A percentile compares a stretch with the other conserved stretches of the same genome.
Evolutionary conservation across 2,888 invertebrate genomes (phyloP).

Genomic region (Melanostoma scalare): DNA sequence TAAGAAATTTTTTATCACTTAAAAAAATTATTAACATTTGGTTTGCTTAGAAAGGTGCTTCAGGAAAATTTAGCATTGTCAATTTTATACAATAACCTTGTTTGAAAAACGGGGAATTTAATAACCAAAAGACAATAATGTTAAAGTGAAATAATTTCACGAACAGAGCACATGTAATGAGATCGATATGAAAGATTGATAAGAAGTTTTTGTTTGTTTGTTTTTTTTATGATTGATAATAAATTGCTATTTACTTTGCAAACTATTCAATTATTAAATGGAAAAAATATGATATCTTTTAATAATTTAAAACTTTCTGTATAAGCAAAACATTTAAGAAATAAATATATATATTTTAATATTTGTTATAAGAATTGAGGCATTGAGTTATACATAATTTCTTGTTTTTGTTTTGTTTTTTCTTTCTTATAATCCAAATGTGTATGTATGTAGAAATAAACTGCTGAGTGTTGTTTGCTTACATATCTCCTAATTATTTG

Average conservation of each 20-base stretch:
- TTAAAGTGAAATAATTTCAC: slow-evolving; percentile 63
- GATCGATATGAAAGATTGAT: slow-evolving; percentile 81
- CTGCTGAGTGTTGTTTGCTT: slow-evolving; percentile 40
- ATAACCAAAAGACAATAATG: slow-evolving; percentile 26
- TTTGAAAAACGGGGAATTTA: slow-evolving; percentile 19
- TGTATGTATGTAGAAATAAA: slow-evolving; percentile 37
- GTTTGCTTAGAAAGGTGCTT: slow-evolving; percentile 11
- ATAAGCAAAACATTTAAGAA: slow-evolving; percentile 32
- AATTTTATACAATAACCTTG: slow-evolving; percentile 18
- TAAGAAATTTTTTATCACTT: slow-evolving; percentile 69
- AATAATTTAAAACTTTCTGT: slow-evolving; percentile 20
- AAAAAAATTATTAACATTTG: slow-evolving; percentile 27
- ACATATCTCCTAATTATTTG: slow-evolving; percentile 50
- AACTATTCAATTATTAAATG: slow-evolving; percentile 53
- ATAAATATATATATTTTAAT: slow-evolving; percentile 26
- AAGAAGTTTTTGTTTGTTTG: slow-evolving; percentile 65
- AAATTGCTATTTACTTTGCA: slow-evolving; percentile 58
- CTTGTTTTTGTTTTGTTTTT: slow-evolving; percentile 29
- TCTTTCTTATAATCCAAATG: slow-evolving; percentile 43
- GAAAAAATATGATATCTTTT: slow-evolving; percentile 12
- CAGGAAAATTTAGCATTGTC: neutral
- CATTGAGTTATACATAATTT: slow-evolving; percentile 24
- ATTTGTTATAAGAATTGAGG: slow-evolving; percentile 23
- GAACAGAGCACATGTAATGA: slow-evolving; percentile 77
- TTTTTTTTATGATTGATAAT: slow-evolving; percentile 44